Base-by-base conservation (phyloP, 2,888 invertebrate species). In the Vannuccia rotundouncinata region DNA sequence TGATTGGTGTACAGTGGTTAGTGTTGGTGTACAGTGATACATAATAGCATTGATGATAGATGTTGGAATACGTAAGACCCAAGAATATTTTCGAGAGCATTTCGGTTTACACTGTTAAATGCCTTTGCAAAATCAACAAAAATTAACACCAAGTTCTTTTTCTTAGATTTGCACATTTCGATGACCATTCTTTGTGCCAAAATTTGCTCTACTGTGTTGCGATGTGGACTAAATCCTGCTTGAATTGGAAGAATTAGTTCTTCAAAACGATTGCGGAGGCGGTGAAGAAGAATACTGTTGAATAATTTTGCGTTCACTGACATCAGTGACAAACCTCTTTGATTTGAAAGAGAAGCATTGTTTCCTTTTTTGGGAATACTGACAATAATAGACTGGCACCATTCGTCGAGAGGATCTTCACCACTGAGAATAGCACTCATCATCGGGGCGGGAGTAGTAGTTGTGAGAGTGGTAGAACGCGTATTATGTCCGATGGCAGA, bases 271-370 rank as follows among this genome's bases (percentile, higher is more conserved):
- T 66, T 27, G 25, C 25, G 66, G 25, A 66, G 22, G 10, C 66
- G 22, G 25, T 22, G 10, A 66, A 66, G 66, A 22, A 22, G 22
- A 22, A 66, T 66, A 22, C 25, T 66, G 22, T 66, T 5, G 66
- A 66, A 66, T 22, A 66, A 66, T 66, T 66, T 66, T 13, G 66
- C 66, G 66, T 66, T 66, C 17, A 66, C 66, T 66, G 66, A 66
- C 66, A 66, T 66, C 17, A 66, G 66, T n/a, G 66, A 66, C 66
- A 66, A 27, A n/a, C 25, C 66, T 66, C 66, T 66, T 22, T 66
- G 66, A 22, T 66, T 66, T 66, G 66, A 66, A 22, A 66, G 66
- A 66, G 66, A 66, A n/a, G 22, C 2, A 22, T 66, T 66, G 25
- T 66, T 66, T 66, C 45, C 45, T 45, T 66, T 66, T 66, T 5